Conservation (phyloP, 2,888 invertebrate species). For the Hypercompe scribonia region DNA sequence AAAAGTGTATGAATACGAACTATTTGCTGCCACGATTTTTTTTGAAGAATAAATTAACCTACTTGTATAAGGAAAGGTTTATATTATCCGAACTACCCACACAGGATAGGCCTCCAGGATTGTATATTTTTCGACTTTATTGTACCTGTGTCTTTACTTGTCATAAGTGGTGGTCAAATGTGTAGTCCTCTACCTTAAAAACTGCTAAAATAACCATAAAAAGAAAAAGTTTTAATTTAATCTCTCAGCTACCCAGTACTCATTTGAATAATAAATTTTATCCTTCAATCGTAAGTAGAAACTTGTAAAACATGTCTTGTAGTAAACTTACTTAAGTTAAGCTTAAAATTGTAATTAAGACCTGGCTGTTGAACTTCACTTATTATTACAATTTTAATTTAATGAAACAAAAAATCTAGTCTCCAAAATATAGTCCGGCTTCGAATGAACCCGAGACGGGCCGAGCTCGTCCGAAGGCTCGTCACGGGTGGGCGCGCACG, state of each 20-base stretch:
- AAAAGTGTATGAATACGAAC: neutral
- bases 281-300: neutral
- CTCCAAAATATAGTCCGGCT: constrained; percentile 29
- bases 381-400: neutral
- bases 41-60: too few species aligned
- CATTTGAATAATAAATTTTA: neutral
- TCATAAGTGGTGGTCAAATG: too few species aligned
- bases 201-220: too few species aligned
- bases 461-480: constrained; percentile 55
- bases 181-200: too few species aligned
- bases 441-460: constrained; percentile 51
- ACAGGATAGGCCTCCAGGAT: neutral
- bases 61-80: neutral
- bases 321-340: neutral
- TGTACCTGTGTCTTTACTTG: neutral
- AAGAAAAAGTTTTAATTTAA: too few species aligned
- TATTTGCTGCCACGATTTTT: neutral
- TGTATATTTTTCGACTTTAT: neutral
- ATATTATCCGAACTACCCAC: neutral
- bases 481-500: constrained; percentile 75
- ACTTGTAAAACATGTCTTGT: neutral
- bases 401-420: constrained; percentile 9
- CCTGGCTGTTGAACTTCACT: neutral
- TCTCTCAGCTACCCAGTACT: too few species aligned
- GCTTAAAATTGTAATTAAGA: neutral